phyloP scores from a whole-genome alignment of 2,888 invertebrate genomes.

The Drosophila picticornis region DNA sequence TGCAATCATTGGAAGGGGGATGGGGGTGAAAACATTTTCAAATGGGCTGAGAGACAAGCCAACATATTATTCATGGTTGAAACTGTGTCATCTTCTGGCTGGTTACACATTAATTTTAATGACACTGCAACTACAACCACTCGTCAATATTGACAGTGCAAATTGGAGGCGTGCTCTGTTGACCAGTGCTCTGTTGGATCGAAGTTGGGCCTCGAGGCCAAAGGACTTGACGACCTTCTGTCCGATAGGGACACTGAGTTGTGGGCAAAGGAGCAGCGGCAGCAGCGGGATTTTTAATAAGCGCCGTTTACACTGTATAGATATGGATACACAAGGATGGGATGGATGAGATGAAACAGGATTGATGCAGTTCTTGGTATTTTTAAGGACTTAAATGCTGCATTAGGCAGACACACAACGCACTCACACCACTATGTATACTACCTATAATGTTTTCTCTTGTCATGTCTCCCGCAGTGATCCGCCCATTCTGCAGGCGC shows the following conservation, averaged over 20 bases:
- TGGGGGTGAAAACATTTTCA: background rate
- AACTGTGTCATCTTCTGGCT: conserved; percentile 54
- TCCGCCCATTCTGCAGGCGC: conserved; percentile 91
- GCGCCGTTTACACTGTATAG: conserved; percentile 28
- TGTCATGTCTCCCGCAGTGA: conserved; percentile 88
- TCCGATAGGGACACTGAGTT: background rate
- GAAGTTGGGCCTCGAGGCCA: conserved; percentile 24
- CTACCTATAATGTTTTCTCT: conserved; percentile 22
- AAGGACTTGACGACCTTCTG: conserved; percentile 20
- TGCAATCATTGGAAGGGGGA: background rate
- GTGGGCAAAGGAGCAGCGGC: conserved; percentile 1
- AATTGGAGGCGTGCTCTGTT: conserved; percentile 61
- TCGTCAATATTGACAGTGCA: conserved; percentile 60
- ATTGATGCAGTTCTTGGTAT: conserved; percentile 20
- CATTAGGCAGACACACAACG: conserved; percentile 18
- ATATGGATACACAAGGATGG: conserved; percentile 10
- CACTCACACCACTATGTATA: conserved; percentile 15
- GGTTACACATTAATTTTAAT: conserved; percentile 57
- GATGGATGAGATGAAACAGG: background rate
- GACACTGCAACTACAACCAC: conserved; percentile 41
- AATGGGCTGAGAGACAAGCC: conserved; percentile 17
- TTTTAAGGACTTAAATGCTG: conserved; percentile 40
- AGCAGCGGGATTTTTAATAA: conserved; percentile 37
- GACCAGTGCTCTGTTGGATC: conserved; percentile 25
- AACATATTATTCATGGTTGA: conserved; percentile 37